Percentiles rank a stretch among this genome's conserved stretches.
Evolutionary conservation across 2,797 vertebrate genomes (phyloP).

Genomic region (Phrynocephalus guinanensis): DNA sequence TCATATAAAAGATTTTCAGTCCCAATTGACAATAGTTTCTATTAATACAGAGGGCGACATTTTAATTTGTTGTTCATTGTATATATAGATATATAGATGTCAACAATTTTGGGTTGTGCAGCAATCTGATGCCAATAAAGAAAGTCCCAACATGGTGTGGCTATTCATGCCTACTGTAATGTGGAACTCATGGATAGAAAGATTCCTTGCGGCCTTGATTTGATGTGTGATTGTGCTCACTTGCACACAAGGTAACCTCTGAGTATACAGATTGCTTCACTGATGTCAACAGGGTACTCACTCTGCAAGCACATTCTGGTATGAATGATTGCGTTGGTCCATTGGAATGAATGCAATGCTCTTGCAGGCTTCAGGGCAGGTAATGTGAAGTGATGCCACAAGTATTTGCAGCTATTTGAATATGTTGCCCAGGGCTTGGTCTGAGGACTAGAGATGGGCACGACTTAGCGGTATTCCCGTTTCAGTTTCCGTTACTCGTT

Average conservation of each 20-base stretch:
- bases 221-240: background rate
- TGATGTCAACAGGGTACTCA: background rate
- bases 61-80: no score
- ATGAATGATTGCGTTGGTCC: background rate
- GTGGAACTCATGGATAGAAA: background rate
- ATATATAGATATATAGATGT: no score
- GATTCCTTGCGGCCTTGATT: background rate
- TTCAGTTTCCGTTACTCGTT: no score
- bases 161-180: background rate
- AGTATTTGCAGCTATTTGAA: background rate
- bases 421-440: background rate
- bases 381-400: background rate
- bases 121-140: no score
- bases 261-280: background rate
- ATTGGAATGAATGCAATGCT: background rate
- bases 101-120: no score
- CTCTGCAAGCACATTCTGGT: background rate
- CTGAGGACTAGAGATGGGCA: no score
- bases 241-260: no score
- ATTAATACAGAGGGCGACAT: no score
- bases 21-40: no score
- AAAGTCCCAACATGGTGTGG: no score
- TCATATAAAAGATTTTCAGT: background rate
- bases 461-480: no score
- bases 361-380: no score